phyloP scores from a whole-genome alignment of 2,113 vertebrate genomes.

The Urocolius indicus region DNA sequence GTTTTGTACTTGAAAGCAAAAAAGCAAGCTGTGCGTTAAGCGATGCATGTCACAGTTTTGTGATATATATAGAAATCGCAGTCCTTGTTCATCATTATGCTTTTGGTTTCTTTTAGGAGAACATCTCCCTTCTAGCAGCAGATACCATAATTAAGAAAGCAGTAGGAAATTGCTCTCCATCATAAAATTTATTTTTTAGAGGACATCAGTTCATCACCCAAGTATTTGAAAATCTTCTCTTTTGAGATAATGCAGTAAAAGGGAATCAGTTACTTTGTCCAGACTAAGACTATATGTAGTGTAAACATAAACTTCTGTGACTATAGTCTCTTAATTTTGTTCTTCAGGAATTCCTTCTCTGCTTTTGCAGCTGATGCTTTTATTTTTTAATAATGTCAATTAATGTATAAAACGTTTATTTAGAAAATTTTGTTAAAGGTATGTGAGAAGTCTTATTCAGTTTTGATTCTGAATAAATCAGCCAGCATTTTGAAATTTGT shows the following conservation, averaged over 20 bases:
- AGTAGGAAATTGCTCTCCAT: not conserved
- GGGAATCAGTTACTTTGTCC: not conserved
- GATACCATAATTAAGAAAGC: not conserved
- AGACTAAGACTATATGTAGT: not conserved
- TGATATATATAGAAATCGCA: not conserved
- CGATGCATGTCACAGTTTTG: not conserved
- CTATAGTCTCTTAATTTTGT: not conserved
- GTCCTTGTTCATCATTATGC: not conserved
- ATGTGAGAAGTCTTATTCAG: not conserved
- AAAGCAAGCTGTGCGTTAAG: not conserved
- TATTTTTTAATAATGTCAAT: not conserved
- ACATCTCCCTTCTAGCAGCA: not conserved
- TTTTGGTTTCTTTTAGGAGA: not conserved
- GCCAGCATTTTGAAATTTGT: not conserved
- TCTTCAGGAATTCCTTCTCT: not conserved
- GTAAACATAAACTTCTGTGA: not conserved
- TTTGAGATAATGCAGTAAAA: not conserved
- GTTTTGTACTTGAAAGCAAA: not conserved
- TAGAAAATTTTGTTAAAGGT: not conserved
- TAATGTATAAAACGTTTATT: not conserved
- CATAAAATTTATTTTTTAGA: not conserved
- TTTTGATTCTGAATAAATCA: not conserved
- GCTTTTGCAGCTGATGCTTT: not conserved
- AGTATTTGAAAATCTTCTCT: not conserved
- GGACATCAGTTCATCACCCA: not conserved